phyloP scores from a whole-genome alignment of 64 coral and sea anemone species.

The Stichodactyla mertensii region DNA sequence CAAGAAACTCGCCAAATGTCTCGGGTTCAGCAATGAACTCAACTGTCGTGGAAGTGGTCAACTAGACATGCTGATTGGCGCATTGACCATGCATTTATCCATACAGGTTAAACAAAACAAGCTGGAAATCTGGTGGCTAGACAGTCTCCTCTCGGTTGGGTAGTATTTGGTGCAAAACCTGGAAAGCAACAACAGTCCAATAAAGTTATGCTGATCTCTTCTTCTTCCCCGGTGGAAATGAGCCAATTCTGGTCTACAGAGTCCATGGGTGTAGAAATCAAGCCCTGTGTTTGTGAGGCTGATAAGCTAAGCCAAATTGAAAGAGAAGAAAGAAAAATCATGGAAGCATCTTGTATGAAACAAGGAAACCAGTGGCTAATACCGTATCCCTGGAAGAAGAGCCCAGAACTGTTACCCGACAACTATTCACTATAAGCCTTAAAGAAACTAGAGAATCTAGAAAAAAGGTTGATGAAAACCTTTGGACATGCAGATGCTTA shows the following conservation, averaged over 20 bases:
- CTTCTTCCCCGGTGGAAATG: slow-evolving; percentile 23
- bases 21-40: slow-evolving; percentile 33
- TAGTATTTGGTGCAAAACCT: slow-evolving; percentile 30
- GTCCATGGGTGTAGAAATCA: no score
- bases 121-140: background rate
- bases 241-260: slow-evolving; percentile 42
- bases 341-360: no score
- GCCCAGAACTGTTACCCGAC: no score
- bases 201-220: background rate
- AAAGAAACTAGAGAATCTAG: no score
- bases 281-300: no score
- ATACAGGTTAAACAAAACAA: slow-evolving; percentile 10
- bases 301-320: no score
- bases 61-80: slow-evolving; percentile 18
- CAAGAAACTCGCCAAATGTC: background rate
- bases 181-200: slow-evolving; percentile 31
- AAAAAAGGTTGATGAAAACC: no score
- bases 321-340: no score
- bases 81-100: slow-evolving; percentile 33
- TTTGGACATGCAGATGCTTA: no score
- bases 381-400: no score
- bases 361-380: no score
- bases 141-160: slow-evolving; percentile 32
- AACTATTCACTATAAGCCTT: no score
- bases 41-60: slow-evolving; percentile 24